These are phyloP conservation scores for Diarsia dahlii DNA, from an alignment of 2,888 invertebrate species.

Conservation along the genomic window DNA sequence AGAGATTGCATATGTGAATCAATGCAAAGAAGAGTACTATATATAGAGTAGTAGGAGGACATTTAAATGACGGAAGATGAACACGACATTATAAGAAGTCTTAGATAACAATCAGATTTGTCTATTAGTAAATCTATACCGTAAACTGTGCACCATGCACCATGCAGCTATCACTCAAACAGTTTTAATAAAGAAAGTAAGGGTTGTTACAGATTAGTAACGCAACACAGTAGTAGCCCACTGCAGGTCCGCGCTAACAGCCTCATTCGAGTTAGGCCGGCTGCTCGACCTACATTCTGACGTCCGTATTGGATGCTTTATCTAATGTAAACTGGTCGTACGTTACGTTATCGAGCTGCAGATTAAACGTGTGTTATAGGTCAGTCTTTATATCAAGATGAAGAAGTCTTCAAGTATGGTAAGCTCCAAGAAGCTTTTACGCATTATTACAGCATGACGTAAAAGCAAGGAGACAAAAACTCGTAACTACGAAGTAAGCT, in stretches of 20 bases:
- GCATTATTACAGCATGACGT: neutral
- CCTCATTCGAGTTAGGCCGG: conserved; percentile 59
- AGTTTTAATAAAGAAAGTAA: conserved; percentile 48
- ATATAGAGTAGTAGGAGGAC: neutral
- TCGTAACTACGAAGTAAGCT: neutral
- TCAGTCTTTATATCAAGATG: conserved; percentile 33
- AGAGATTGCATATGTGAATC: neutral
- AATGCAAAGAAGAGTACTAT: neutral
- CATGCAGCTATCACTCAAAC: conserved; percentile 22
- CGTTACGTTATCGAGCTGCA: conserved; percentile 49
- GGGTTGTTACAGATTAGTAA: conserved; percentile 43
- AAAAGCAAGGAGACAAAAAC: neutral
- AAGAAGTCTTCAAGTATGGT: conserved; percentile 8
- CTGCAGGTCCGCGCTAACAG: conserved; percentile 43
- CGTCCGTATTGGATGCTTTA: conserved; percentile 66
- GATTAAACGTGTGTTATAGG: conserved; percentile 57
- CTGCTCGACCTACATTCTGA: conserved; percentile 63
- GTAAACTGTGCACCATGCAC: conserved; percentile 6
- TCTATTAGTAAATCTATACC: neutral
- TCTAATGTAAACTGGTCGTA: conserved; percentile 61
- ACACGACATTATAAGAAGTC: neutral
- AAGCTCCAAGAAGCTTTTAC: neutral
- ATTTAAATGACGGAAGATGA: neutral
- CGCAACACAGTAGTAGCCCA: conserved; percentile 46
- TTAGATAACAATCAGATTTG: neutral